These are phyloP conservation scores for Hydropsyche betteni DNA, from an alignment of 2,888 invertebrate species.

Conservation along the genomic window DNA sequence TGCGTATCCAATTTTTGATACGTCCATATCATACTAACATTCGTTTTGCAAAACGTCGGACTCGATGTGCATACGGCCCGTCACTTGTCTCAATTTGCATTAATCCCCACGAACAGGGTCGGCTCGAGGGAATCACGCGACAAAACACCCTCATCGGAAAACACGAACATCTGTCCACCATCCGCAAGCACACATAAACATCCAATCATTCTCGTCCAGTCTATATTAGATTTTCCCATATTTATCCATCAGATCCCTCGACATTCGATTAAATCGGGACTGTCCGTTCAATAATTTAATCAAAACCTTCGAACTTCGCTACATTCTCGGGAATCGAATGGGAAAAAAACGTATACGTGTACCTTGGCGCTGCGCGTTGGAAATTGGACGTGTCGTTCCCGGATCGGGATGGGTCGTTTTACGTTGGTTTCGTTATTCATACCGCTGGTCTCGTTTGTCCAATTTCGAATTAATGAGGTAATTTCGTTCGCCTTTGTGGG, in stretches of 20 bases:
- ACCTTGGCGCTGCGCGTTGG: background rate
- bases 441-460: slow-evolving; percentile 27
- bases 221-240: no score
- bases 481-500: slow-evolving; percentile 38
- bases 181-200: no score
- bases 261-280: no score
- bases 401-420: background rate
- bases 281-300: background rate
- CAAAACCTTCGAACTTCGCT: background rate
- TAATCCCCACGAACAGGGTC: slow-evolving; percentile 13
- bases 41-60: background rate
- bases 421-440: slow-evolving; percentile 21
- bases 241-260: no score
- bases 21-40: no score
- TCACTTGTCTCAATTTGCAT: slow-evolving; percentile 18
- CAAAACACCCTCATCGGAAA: no score
- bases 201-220: no score
- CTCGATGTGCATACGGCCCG: background rate
- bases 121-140: no score
- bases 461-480: slow-evolving; percentile 42
- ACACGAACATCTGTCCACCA: no score
- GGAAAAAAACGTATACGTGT: background rate
- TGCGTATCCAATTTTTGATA: no score
- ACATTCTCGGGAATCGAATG: background rate
- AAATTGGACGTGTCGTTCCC: background rate